Conservation (phyloP, 1,140 invertebrate species). For the Phymastichus coffea region DNA sequence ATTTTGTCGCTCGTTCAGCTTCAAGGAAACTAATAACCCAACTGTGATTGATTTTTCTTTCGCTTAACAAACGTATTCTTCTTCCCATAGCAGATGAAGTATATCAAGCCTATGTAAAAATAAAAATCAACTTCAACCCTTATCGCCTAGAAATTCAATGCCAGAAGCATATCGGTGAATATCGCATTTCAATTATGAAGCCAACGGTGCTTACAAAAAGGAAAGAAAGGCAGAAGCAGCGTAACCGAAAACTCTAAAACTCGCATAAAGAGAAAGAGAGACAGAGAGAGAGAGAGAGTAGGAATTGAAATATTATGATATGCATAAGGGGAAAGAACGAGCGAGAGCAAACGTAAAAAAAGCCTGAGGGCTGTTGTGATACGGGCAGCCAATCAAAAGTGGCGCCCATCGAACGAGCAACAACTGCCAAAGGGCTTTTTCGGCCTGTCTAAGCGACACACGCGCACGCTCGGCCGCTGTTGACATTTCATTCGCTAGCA, state of each 20-base stretch:
- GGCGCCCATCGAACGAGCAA: conserved; percentile 1
- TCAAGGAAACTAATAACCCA: too few relatives aligned
- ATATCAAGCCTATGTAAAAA: too few relatives aligned
- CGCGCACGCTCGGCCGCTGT: neutral
- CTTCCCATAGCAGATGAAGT: too few relatives aligned
- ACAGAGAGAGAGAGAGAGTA: neutral
- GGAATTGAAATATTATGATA: conserved; percentile 12
- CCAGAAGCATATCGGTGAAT: too few relatives aligned
- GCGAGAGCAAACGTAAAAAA: neutral
- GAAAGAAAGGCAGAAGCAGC: neutral
- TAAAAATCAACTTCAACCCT: too few relatives aligned
- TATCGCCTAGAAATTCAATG: too few relatives aligned
- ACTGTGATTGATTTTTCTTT: too few relatives aligned
- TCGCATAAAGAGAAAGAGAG: neutral
- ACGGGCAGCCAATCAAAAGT: conserved; percentile 15
- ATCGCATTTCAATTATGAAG: conserved; percentile 2
- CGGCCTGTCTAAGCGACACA: neutral
- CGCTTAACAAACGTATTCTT: too few relatives aligned
- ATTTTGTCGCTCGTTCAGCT: too few relatives aligned
- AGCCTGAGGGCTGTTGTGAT: conserved; percentile 6
- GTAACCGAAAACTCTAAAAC: neutral
- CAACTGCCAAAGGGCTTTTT: neutral
- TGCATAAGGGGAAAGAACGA: neutral
- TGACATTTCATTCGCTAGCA: conserved; percentile 1
- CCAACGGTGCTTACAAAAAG: neutral